Conservation (phyloP, 2,797 vertebrate genomes). For the Cheirogaleus major region DNA sequence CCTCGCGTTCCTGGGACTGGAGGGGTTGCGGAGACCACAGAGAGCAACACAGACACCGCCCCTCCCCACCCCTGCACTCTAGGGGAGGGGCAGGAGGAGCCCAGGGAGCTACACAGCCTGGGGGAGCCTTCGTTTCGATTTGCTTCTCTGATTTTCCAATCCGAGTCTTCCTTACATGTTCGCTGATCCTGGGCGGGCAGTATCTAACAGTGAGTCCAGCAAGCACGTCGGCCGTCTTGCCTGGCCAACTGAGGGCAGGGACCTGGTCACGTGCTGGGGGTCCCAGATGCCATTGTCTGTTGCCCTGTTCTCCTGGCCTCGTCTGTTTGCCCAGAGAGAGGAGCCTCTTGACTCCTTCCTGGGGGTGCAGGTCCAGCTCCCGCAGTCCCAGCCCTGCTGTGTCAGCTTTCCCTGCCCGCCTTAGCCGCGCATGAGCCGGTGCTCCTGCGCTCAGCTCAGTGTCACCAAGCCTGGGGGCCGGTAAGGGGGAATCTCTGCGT, state of each 20-base stretch:
- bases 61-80: too few relatives aligned
- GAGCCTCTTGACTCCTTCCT: background rate
- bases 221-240: too few relatives aligned
- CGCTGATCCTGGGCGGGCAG: background rate
- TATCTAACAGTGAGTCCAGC: background rate
- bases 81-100: background rate
- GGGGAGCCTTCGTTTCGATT: accelerated
- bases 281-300: background rate
- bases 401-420: background rate
- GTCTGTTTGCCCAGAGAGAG: background rate
- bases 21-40: background rate
- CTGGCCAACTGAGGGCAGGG: background rate
- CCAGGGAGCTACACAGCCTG: background rate
- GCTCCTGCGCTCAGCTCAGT: background rate
- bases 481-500: accelerated
- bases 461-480: background rate
- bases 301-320: background rate
- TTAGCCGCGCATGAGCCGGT: background rate
- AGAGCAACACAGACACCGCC: accelerated
- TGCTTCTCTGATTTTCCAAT: background rate
- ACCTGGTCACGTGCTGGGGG: too few relatives aligned
- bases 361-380: too few relatives aligned
- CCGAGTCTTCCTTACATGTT: background rate
- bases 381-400: accelerated
- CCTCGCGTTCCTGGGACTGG: accelerated